These are phyloP conservation scores for Cybosia mesomella DNA, from an alignment of 2,888 invertebrate species.

Conservation along the genomic window DNA sequence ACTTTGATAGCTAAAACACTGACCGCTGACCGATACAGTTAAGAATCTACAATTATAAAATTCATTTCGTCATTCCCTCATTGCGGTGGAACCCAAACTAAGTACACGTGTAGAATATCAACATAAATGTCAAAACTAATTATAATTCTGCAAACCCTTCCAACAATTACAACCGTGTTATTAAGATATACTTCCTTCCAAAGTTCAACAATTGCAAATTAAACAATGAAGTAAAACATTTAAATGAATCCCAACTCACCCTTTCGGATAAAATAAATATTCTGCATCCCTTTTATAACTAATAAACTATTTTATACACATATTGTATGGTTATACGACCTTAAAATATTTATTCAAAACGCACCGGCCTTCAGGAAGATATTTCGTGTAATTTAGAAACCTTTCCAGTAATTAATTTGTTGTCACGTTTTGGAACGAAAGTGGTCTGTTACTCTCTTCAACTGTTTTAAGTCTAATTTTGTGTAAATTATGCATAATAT, in stretches of 20 bases:
- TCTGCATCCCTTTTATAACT: conserved; percentile 42
- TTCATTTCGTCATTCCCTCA: background rate
- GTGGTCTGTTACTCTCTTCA: background rate
- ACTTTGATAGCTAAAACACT: too few species aligned
- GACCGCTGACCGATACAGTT: too few species aligned
- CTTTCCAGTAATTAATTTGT: conserved; percentile 42
- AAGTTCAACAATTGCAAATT: conserved; percentile 39
- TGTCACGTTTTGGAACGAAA: background rate
- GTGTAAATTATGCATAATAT: background rate
- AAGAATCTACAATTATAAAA: background rate
- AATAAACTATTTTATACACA: conserved; percentile 52
- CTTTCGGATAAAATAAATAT: conserved; percentile 45
- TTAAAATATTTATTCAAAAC: conserved; percentile 52
- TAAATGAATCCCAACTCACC: conserved; percentile 42
- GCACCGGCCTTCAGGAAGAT: conserved; percentile 39
- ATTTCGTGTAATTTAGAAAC: conserved; percentile 45
- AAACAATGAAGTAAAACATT: conserved; percentile 37
- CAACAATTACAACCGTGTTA: background rate
- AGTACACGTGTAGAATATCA: background rate
- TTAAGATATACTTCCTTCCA: conserved; percentile 25
- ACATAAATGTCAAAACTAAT: background rate
- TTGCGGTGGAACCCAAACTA: background rate
- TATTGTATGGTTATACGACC: conserved; percentile 46
- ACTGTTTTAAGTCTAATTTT: background rate
- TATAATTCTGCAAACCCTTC: background rate